Conservation (phyloP, 2,797 vertebrate genomes). For the Liparis tanakae region DNA sequence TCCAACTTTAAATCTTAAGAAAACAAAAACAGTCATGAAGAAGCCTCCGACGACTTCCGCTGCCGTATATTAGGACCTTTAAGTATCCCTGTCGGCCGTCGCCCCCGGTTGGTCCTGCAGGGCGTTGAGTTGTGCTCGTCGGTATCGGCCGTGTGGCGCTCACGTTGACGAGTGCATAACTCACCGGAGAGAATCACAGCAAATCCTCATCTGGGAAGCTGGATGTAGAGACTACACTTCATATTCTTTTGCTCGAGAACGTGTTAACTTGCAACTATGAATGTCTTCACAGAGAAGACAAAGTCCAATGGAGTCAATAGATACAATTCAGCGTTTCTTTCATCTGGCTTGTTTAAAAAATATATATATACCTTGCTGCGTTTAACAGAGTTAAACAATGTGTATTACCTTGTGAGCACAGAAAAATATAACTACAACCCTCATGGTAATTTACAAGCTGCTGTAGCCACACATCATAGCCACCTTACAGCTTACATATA, state of each 20-base stretch:
- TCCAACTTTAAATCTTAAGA: too few species aligned
- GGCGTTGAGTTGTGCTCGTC: neutral
- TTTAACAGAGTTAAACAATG: neutral
- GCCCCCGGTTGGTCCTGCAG: neutral
- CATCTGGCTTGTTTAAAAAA: neutral
- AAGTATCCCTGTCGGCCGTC: conserved; percentile 18
- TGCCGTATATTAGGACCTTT: neutral
- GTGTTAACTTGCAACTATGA: neutral
- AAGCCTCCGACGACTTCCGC: neutral
- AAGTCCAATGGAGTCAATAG: neutral
- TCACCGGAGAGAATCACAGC: neutral
- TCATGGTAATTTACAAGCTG: neutral
- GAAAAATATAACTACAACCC: neutral
- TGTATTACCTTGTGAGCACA: neutral
- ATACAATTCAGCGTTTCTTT: neutral
- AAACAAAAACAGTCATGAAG: too few species aligned
- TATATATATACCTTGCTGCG: neutral
- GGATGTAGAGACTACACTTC: neutral
- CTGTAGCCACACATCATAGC: neutral
- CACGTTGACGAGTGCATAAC: neutral
- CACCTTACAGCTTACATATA: neutral
- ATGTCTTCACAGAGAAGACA: neutral
- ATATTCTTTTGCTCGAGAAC: neutral
- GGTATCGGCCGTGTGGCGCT: neutral
- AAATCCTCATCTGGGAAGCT: neutral